phyloP scores from a whole-genome alignment of 1,140 invertebrate species.

The Stegodyphus dumicola region DNA sequence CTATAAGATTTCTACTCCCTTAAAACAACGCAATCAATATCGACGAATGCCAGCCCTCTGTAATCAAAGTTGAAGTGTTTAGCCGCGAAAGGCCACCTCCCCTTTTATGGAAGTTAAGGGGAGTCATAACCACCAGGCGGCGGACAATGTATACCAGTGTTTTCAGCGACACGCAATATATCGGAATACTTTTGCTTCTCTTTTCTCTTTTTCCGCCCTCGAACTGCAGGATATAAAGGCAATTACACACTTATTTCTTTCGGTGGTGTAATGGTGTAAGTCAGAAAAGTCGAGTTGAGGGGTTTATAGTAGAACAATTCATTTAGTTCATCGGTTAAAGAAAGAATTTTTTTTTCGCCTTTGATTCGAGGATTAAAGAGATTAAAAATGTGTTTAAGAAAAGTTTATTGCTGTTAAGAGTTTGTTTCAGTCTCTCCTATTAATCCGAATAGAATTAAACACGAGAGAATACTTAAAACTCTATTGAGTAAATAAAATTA shows the following conservation, averaged over 20 bases:
- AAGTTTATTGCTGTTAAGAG: not conserved
- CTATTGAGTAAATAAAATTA: too few relatives aligned
- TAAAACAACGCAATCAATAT: not conserved
- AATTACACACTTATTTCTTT: not conserved
- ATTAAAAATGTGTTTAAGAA: not conserved
- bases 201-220: not conserved
- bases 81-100: not conserved
- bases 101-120: slow-evolving; percentile 25
- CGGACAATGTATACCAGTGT: slow-evolving; percentile 5
- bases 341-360: not conserved
- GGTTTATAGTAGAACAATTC: too few relatives aligned
- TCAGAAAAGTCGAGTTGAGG: not conserved
- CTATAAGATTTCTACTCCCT: too few relatives aligned
- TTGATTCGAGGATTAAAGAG: not conserved
- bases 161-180: slow-evolving; percentile 26
- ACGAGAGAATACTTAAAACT: too few relatives aligned
- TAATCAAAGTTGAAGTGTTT: slow-evolving; percentile 41
- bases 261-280: not conserved
- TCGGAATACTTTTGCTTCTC: not conserved
- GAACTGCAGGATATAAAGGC: slow-evolving; percentile 1
- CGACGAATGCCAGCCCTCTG: not conserved
- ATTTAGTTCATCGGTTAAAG: too few relatives aligned
- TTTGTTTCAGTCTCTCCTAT: not conserved
- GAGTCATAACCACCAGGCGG: slow-evolving; percentile 34
- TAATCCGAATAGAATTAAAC: too few relatives aligned